These are phyloP conservation scores for Penaeus monodon DNA, from an alignment of 2,888 invertebrate species.

Conservation along the genomic window DNA sequence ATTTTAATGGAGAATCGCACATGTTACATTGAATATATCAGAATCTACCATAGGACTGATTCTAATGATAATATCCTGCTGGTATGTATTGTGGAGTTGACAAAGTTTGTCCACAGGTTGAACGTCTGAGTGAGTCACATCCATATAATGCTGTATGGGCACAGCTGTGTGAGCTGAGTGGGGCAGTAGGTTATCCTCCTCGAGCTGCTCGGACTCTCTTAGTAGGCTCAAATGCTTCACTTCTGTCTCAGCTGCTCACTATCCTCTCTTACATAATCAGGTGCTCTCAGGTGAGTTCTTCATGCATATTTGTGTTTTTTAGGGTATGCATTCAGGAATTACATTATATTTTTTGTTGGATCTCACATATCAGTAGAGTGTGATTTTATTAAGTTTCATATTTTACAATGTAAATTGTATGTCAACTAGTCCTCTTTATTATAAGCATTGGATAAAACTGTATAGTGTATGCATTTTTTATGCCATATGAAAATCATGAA, in stretches of 20 bases:
- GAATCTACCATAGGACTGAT: too few species aligned
- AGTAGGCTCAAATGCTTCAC: slow-evolving; percentile 75
- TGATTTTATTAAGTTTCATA: too few species aligned
- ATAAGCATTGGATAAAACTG: background rate
- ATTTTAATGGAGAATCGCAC: too few species aligned
- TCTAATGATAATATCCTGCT: too few species aligned
- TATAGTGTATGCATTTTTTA: background rate
- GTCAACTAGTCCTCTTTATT: too few species aligned
- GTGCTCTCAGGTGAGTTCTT: slow-evolving; percentile 77
- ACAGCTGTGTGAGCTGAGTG: slow-evolving; percentile 87
- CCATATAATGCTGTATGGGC: slow-evolving; percentile 93
- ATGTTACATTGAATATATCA: too few species aligned
- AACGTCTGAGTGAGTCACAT: slow-evolving; percentile 74
- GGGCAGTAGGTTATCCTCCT: slow-evolving; percentile 84
- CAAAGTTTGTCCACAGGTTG: slow-evolving; percentile 69
- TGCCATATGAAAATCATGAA: background rate
- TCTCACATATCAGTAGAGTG: too few species aligned
- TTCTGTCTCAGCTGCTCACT: slow-evolving; percentile 81
- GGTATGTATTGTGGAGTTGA: too few species aligned
- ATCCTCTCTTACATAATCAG: slow-evolving; percentile 90
- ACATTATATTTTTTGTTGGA: too few species aligned
- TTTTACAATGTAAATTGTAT: too few species aligned
- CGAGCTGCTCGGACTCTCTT: slow-evolving; percentile 84
- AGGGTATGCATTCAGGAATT: too few species aligned
- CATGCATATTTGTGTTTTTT: too few species aligned